phyloP scores from a whole-genome alignment of 2,797 vertebrate species.

The Protosalanx chinensis region DNA sequence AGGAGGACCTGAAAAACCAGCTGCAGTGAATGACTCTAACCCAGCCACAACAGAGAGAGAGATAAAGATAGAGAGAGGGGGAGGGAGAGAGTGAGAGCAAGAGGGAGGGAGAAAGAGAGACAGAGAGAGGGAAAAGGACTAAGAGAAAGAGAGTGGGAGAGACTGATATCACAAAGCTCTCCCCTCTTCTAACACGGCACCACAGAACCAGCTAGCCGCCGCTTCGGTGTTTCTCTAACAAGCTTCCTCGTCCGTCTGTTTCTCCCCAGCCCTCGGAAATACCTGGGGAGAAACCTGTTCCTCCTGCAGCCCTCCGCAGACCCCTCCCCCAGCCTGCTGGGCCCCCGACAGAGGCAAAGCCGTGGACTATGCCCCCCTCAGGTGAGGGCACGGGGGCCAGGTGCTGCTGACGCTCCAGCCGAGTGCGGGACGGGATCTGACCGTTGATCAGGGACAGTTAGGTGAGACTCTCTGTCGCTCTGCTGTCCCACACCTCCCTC shows the following conservation, averaged over 20 bases:
- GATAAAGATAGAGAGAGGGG: neutral
- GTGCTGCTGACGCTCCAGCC: neutral
- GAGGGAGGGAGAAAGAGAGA: neutral
- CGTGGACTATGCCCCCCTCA: neutral
- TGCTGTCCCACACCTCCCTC: too few species aligned
- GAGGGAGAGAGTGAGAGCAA: neutral
- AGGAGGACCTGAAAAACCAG: slow-evolving; percentile 78
- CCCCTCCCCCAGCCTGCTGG: neutral
- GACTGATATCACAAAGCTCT: neutral
- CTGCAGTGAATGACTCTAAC: slow-evolving; percentile 54
- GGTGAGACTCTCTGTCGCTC: neutral
- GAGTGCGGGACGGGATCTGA: neutral
- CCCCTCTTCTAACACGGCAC: neutral
- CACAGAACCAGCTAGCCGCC: neutral
- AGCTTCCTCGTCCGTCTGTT: neutral
- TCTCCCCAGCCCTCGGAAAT: neutral
- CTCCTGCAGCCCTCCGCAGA: neutral
- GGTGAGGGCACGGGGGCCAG: neutral
- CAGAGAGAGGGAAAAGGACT: neutral
- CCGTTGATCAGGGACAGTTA: neutral
- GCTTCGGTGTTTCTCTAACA: neutral
- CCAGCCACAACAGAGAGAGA: slow-evolving; percentile 2
- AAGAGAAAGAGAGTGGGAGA: neutral
- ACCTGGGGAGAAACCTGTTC: neutral
- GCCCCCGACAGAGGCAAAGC: neutral